Percentiles rank a stretch among this genome's conserved stretches.
Evolutionary conservation across 2,113 vertebrate species (phyloP).

Genomic region (Hystrix cristata): DNA sequence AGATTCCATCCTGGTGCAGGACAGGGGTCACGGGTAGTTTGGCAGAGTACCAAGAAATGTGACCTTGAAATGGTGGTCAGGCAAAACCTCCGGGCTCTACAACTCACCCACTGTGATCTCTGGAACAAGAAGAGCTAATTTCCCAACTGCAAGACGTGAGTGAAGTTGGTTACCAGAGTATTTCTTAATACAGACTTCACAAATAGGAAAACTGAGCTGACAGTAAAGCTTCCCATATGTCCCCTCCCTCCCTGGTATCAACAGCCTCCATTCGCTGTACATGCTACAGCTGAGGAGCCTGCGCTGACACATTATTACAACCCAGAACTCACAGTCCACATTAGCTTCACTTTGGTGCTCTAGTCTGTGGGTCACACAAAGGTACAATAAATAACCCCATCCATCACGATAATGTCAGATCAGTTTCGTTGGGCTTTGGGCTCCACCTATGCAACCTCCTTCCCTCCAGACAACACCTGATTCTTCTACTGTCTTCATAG

Average conservation of each 20-base stretch:
- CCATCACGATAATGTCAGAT: neutral
- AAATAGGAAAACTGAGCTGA: neutral
- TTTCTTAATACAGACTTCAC: neutral
- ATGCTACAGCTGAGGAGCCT: neutral
- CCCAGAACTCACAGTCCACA: no score
- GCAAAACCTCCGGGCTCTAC: neutral
- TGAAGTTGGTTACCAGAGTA: neutral
- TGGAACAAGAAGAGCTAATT: neutral
- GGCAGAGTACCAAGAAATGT: neutral
- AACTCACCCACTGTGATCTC: neutral
- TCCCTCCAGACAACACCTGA: neutral
- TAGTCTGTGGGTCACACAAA: neutral
- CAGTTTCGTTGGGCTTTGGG: neutral
- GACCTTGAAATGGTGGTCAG: neutral
- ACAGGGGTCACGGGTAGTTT: neutral
- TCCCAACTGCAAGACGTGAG: neutral
- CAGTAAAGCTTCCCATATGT: neutral
- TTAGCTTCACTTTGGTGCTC: neutral
- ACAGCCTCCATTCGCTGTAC: neutral
- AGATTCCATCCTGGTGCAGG: neutral
- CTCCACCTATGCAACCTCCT: neutral
- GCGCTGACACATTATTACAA: no score
- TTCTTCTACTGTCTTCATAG: neutral
- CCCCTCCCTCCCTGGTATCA: neutral
- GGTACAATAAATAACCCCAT: neutral